Base-by-base conservation (phyloP, 2,797 vertebrate genomes). In the Borostomias antarcticus region DNA sequence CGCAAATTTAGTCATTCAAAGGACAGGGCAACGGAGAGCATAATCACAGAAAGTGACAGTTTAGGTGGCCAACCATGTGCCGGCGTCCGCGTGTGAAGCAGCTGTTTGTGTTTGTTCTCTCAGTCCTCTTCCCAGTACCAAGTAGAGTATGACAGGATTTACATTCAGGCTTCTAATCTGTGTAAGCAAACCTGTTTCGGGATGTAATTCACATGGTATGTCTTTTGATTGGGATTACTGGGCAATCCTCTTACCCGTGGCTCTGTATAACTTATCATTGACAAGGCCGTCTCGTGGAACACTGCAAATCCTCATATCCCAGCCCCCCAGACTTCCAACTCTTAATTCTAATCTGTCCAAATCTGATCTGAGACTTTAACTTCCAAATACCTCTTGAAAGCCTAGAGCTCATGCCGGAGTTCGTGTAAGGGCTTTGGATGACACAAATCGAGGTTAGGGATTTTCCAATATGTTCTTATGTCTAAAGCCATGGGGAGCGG, bases 181-280 rank as follows among this genome's bases (percentile, higher is more conserved):
- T 91, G 90, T 93, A 91, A 92, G 89, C 80, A 91, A 94, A 93
- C 92, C 93, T 93, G 94, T 94, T 94, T 94, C 87, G 85, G 92
- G 92, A 91, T 94, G 93, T 94, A 94, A 95, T 95, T 94, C 94
- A 93, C 91, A 93, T 93, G 91, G 93, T 92, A 89, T 93, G 93
- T 93, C 92, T 94, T 93, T 91, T 91, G 92, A 91, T 94, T 94
- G 85, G 92, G 89, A 93, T 94, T 94, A 94, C 84, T 72, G 75
- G 83, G 84, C 74, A 92, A 94, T 94, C 92, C 92, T 94, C 92
- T 94, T 91, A 94, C 35, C 60, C 82, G 35, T 80, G 86, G 90
- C 87, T 89, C 89, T 92, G 90, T 92, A 88, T 92, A 91, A 94
- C 84, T 93, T 93, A 93, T 92, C 92, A 81, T 86, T 88, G 90